phyloP scores from a whole-genome alignment of 2,888 invertebrate species.

The Keiferia lycopersicella region DNA sequence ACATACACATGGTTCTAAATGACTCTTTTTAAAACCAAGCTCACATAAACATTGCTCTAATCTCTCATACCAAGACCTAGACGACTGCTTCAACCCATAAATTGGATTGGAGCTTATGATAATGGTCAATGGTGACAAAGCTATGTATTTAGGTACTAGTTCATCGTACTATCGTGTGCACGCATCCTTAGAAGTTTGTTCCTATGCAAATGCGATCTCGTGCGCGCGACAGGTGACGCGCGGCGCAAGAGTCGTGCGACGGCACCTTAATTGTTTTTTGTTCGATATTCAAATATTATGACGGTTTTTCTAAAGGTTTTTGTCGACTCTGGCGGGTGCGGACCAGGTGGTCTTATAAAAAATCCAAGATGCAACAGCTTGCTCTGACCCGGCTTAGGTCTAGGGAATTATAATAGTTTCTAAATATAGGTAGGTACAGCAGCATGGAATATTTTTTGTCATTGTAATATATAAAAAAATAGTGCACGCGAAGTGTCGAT shows the following conservation, averaged over 20 bases:
- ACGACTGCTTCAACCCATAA: too few species aligned
- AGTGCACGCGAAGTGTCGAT: too few species aligned
- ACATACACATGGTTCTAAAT: too few species aligned
- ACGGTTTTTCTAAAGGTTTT: slow-evolving; percentile 70
- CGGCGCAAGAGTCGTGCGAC: slow-evolving; percentile 57
- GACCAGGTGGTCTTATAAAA: slow-evolving; percentile 77
- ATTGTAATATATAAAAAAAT: too few species aligned
- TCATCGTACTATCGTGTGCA: slow-evolving; percentile 32
- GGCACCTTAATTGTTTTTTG: slow-evolving; percentile 80
- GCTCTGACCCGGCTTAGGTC: slow-evolving; percentile 41
- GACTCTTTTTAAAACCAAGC: too few species aligned
- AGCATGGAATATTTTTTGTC: neutral
- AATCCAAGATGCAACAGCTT: slow-evolving; percentile 68
- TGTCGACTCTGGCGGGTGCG: slow-evolving; percentile 72
- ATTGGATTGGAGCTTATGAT: too few species aligned
- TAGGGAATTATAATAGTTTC: slow-evolving; percentile 24
- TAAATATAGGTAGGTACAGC: slow-evolving; percentile 17
- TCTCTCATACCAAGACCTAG: too few species aligned
- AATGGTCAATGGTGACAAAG: too few species aligned
- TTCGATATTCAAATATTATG: slow-evolving; percentile 80
- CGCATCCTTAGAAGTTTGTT: slow-evolving; percentile 60
- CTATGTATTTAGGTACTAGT: neutral
- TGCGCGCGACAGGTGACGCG: slow-evolving; percentile 78
- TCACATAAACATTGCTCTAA: too few species aligned
- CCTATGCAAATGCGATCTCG: slow-evolving; percentile 79